Evolutionary conservation across 2,888 invertebrate genomes (phyloP).

Genomic region (Rhagonycha fulva): DNA sequence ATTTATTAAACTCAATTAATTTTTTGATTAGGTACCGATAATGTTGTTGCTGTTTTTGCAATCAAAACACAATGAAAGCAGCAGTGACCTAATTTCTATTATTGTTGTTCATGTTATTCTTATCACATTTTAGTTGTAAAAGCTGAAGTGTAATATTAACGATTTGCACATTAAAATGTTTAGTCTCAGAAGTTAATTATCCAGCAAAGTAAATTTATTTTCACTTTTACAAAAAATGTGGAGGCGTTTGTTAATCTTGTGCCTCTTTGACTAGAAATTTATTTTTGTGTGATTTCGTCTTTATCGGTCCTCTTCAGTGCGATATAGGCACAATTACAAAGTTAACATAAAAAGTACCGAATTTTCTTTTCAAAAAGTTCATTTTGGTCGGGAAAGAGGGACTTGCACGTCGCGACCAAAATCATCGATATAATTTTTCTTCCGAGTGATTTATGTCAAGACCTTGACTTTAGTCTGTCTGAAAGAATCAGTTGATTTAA

Average conservation of each 20-base stretch:
- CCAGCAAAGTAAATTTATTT: background rate
- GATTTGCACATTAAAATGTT: constrained; percentile 2
- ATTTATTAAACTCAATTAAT: background rate
- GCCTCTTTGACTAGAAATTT: too few relatives aligned
- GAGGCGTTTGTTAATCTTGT: too few relatives aligned
- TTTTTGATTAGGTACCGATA: background rate
- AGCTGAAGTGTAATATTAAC: background rate
- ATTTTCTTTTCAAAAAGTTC: background rate
- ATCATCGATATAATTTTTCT: background rate
- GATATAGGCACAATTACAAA: background rate
- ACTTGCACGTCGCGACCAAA: background rate
- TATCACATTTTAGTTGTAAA: constrained; percentile 2
- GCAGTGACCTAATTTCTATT: background rate
- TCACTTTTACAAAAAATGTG: background rate
- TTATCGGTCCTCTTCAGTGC: background rate
- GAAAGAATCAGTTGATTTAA: constrained; percentile 20
- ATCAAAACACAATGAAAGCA: background rate
- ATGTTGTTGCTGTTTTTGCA: background rate
- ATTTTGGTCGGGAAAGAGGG: too few relatives aligned
- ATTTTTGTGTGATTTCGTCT: background rate
- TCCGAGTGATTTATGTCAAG: constrained; percentile 8
- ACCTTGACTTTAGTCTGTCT: constrained; percentile 32
- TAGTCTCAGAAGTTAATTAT: constrained; percentile 4
- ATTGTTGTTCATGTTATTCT: background rate
- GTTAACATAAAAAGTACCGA: too few relatives aligned